Percentiles rank a stretch among this genome's conserved stretches.
phyloP scores from a whole-genome alignment of 2,113 vertebrate species.

The Noctilio leporinus region DNA sequence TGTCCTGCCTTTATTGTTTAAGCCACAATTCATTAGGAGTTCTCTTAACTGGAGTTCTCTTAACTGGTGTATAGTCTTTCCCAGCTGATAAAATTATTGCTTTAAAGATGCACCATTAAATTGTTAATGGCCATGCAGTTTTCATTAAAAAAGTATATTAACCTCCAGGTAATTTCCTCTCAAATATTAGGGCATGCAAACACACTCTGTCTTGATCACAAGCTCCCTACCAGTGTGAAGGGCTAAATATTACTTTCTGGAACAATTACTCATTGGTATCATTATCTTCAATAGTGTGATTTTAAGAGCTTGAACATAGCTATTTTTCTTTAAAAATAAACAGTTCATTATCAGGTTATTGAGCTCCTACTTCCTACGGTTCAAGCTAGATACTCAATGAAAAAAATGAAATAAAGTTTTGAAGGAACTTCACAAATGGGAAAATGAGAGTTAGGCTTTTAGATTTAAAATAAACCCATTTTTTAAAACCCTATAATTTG shows the following conservation, averaged over 20 bases:
- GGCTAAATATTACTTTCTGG: not conserved
- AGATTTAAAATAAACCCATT: no score
- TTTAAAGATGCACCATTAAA: not conserved
- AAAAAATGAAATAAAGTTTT: not conserved
- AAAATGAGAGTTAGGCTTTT: not conserved
- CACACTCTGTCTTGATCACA: not conserved
- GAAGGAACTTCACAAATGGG: not conserved
- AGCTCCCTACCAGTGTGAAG: not conserved
- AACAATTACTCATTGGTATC: not conserved
- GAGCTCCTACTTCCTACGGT: not conserved
- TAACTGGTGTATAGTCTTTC: not conserved
- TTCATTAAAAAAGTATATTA: conserved; percentile 12
- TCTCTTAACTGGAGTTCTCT: not conserved
- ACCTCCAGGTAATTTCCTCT: not conserved
- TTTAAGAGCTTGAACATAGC: not conserved
- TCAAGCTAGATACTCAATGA: not conserved
- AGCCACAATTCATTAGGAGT: not conserved
- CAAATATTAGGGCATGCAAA: not conserved
- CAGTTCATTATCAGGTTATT: not conserved
- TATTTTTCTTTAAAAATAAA: not conserved
- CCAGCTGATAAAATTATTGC: not conserved
- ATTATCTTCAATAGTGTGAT: not conserved
- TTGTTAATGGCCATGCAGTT: not conserved
- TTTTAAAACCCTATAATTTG: not conserved
- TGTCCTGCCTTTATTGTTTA: not conserved